A percentile compares a stretch with the other conserved stretches of the same genome.
phyloP scores from a whole-genome alignment of 2,888 invertebrate species.

The Gonocerus acuteangulatus region DNA sequence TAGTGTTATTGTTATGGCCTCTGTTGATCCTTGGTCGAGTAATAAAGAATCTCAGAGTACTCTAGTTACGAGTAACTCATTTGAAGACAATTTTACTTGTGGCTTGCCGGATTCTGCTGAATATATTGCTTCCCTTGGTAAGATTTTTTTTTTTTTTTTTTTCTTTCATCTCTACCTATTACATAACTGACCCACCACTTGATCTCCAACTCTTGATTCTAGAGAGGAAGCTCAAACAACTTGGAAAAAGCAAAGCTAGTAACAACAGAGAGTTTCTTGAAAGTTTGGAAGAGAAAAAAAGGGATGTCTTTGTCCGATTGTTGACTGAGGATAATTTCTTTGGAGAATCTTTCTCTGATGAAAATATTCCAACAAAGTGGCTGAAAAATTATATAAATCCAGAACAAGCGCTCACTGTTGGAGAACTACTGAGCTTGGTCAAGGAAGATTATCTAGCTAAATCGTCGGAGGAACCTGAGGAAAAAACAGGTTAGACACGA shows the following conservation, averaged over 20 bases:
- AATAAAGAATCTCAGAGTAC: background rate
- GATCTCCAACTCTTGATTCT: conserved; percentile 30
- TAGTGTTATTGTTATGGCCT: background rate
- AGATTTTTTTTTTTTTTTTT: conserved; percentile 40
- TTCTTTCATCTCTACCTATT: background rate
- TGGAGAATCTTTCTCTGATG: conserved; percentile 29
- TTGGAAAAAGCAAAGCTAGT: conserved; percentile 35
- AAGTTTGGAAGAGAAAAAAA: conserved; percentile 51
- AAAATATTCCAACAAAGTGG: conserved; percentile 36
- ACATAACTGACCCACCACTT: background rate
- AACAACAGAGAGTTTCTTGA: conserved; percentile 50
- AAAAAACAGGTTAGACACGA: too few species aligned
- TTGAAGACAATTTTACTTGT: conserved; percentile 31
- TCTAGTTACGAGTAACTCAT: background rate
- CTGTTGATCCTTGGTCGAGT: background rate
- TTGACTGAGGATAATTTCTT: conserved; percentile 34
- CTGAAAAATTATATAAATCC: conserved; percentile 38
- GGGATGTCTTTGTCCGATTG: conserved; percentile 52
- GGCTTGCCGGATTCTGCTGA: conserved; percentile 54
- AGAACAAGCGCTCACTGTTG: conserved; percentile 45
- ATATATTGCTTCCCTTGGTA: conserved; percentile 62
- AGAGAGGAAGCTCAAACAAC: conserved; percentile 42
- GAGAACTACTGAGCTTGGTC: conserved; percentile 47
- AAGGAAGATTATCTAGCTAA: conserved; percentile 46
- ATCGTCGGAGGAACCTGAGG: conserved; percentile 23